A percentile compares a stretch with the other conserved stretches of the same genome.
phyloP scores from a whole-genome alignment of 23 tunicate species.

The Trididemnum clinides region DNA sequence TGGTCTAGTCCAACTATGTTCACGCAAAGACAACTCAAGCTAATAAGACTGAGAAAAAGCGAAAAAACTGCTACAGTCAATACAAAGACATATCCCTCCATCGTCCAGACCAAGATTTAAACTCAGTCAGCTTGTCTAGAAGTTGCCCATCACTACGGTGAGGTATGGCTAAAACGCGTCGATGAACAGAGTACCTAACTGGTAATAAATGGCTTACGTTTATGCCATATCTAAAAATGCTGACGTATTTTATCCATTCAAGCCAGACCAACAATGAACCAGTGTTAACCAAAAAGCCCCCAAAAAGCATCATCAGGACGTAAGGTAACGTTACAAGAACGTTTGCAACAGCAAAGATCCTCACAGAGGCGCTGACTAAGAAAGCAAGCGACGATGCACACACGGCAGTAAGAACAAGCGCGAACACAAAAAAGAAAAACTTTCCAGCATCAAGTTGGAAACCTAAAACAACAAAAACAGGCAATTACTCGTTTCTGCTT shows the following conservation, averaged over 20 bases:
- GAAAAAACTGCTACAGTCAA: too few relatives aligned
- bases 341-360: constrained; percentile 63
- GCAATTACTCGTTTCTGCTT: too few relatives aligned
- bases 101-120: too few relatives aligned
- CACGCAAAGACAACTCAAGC: too few relatives aligned
- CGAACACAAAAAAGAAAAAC: constrained; percentile 63
- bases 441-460: constrained; percentile 67
- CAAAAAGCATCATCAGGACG: constrained; percentile 75
- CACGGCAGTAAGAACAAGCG: constrained; percentile 69
- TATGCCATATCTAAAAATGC: constrained; percentile 74
- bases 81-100: too few relatives aligned
- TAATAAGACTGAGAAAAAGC: too few relatives aligned
- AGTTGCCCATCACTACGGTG: too few relatives aligned
- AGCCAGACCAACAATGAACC: constrained; percentile 65
- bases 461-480: constrained; percentile 24
- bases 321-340: constrained; percentile 64
- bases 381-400: constrained; percentile 77
- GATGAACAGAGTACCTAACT: too few relatives aligned
- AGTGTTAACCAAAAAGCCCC: constrained; percentile 76
- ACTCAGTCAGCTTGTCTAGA: too few relatives aligned
- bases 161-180: too few relatives aligned
- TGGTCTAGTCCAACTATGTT: too few relatives aligned
- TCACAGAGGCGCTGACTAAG: constrained; percentile 64
- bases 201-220: constrained; percentile 31
- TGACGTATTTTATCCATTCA: constrained; percentile 71